phyloP scores from a whole-genome alignment of 2,888 invertebrate genomes.

The Pteria penguin region DNA sequence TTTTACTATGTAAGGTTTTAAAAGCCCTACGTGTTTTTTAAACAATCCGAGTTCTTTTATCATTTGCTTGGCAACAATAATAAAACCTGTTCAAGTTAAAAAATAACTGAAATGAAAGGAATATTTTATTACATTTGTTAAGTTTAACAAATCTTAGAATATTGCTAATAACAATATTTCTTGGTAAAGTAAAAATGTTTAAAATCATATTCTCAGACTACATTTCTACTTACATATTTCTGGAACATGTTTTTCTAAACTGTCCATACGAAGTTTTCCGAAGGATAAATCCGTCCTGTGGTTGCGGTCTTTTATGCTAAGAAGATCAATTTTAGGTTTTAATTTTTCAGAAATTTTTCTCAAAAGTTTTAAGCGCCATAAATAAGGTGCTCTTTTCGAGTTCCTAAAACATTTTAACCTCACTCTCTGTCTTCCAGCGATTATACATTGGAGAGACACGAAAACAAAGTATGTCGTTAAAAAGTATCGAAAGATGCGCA shows the following conservation, averaged over 20 bases:
- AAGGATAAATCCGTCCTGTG: background rate
- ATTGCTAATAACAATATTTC: too few species aligned
- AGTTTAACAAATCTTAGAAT: too few species aligned
- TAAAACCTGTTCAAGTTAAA: too few species aligned
- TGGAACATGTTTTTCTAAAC: background rate
- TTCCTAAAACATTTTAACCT: background rate
- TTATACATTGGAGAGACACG: background rate
- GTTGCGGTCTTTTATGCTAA: slow-evolving; percentile 13
- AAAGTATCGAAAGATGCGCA: slow-evolving; percentile 13
- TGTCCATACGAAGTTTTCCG: background rate
- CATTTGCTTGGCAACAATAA: too few species aligned
- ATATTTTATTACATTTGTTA: too few species aligned
- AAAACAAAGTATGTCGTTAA: slow-evolving; percentile 18
- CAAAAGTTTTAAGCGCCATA: slow-evolving; percentile 18
- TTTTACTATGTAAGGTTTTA: too few species aligned
- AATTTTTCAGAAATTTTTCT: slow-evolving; percentile 8
- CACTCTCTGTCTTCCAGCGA: background rate
- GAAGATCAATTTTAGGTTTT: slow-evolving; percentile 6
- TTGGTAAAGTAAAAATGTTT: too few species aligned
- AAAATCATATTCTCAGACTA: too few species aligned
- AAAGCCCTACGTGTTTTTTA: too few species aligned
- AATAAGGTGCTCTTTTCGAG: background rate
- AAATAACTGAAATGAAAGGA: too few species aligned
- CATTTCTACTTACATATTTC: background rate
- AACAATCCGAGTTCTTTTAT: too few species aligned